Conservation (phyloP, 2,113 vertebrate species). For the Chaenogobius annularis region DNA sequence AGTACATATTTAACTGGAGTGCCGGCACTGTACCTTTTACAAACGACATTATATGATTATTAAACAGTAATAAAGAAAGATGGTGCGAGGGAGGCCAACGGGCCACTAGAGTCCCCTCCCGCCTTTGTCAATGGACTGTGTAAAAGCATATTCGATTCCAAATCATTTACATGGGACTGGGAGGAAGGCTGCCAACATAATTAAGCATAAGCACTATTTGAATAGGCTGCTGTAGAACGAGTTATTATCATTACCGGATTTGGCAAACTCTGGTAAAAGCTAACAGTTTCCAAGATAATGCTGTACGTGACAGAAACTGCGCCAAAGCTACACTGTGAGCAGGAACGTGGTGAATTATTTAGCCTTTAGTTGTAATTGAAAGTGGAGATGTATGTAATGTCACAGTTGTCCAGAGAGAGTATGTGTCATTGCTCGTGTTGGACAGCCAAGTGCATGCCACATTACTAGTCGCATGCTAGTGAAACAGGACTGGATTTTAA, state of each 20-base stretch:
- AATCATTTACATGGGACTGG: constrained; percentile 53
- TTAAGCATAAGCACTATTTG: constrained; percentile 43
- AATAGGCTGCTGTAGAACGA: constrained; percentile 6
- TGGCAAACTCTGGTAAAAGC: background rate
- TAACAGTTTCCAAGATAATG: constrained; percentile 1
- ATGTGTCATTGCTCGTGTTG: constrained; percentile 20
- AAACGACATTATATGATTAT: constrained; percentile 54
- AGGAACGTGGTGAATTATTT: constrained; percentile 42
- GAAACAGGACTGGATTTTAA: constrained; percentile 5
- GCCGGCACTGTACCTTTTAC: constrained; percentile 49
- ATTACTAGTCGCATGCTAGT: background rate
- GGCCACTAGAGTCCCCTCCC: constrained; percentile 3
- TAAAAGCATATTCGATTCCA: constrained; percentile 50
- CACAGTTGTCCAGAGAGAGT: constrained; percentile 18
- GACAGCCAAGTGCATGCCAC: background rate
- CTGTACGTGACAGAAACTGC: constrained; percentile 9
- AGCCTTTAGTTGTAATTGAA: constrained; percentile 21
- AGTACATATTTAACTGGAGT: constrained; percentile 48
- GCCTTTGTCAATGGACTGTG: constrained; percentile 50
- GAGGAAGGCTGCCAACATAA: constrained; percentile 43
- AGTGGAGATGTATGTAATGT: constrained; percentile 42
- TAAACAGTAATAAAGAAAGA: constrained; percentile 50
- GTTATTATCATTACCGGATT: background rate
- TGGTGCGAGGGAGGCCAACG: constrained; percentile 10
- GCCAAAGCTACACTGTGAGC: background rate